These are phyloP conservation scores for Beroe forskalii DNA, from an alignment of 37 sponge, comb jelly and placozoan genomes.

Conservation along the genomic window DNA sequence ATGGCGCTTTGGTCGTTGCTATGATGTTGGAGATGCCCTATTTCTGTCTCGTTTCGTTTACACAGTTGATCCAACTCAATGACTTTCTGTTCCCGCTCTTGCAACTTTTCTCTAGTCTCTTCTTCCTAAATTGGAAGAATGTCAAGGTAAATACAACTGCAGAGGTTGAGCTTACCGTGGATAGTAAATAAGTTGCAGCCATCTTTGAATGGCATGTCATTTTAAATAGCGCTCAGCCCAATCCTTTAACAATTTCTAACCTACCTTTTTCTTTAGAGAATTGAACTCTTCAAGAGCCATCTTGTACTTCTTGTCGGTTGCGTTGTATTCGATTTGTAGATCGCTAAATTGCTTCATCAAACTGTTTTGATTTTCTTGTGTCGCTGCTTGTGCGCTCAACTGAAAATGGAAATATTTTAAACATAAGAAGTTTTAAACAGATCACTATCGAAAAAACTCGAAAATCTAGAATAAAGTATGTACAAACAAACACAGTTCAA, in stretches of 20 bases:
- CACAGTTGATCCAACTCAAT: slow-evolving; percentile 75
- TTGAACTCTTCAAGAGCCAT: slow-evolving; percentile 38
- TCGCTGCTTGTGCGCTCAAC: slow-evolving; percentile 1
- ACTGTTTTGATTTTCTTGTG: slow-evolving; percentile 44
- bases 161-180: no score
- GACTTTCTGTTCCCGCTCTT: slow-evolving; percentile 81
- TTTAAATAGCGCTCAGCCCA: no score
- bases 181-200: no score
- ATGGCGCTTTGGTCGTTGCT: background rate
- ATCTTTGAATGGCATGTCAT: no score
- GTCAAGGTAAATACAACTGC: no score
- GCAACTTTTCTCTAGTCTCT: slow-evolving; percentile 18
- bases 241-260: no score
- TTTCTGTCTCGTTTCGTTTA: slow-evolving; percentile 21
- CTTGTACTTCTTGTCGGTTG: slow-evolving; percentile 39
- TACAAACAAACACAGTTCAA: no score
- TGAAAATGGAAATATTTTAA: background rate
- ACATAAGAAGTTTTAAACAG: no score
- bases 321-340: slow-evolving; percentile 32
- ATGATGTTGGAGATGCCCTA: slow-evolving; percentile 7
- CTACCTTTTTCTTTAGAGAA: slow-evolving; percentile 19
- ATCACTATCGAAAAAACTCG: no score
- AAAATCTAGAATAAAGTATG: no score
- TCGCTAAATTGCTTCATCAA: slow-evolving; percentile 46
- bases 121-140: slow-evolving; percentile 1